phyloP scores from a whole-genome alignment of 2,888 invertebrate species.

The Coleophora flavipennella region DNA sequence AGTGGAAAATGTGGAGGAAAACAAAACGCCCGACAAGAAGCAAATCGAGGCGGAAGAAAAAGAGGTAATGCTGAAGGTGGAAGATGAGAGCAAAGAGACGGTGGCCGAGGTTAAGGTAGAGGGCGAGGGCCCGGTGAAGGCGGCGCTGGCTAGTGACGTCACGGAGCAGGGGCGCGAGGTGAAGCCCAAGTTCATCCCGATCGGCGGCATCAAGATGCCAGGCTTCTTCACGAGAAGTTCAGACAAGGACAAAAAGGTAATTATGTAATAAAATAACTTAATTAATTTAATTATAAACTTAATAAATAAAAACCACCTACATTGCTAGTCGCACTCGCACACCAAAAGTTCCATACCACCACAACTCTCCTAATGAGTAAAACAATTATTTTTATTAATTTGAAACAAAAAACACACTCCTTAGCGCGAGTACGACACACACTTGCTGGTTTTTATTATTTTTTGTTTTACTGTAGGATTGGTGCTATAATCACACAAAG shows the following conservation, averaged over 20 bases:
- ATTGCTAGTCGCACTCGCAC: too few relatives aligned
- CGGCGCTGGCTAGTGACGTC: slow-evolving; percentile 68
- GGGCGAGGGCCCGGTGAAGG: slow-evolving; percentile 58
- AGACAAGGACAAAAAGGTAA: slow-evolving; percentile 74
- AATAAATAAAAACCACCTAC: too few relatives aligned
- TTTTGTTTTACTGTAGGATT: too few relatives aligned
- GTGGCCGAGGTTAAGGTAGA: slow-evolving; percentile 56
- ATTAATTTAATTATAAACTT: too few relatives aligned
- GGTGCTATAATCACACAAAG: too few relatives aligned
- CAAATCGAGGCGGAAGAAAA: slow-evolving; percentile 78
- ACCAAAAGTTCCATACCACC: too few relatives aligned
- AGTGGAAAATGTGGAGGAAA: slow-evolving; percentile 48
- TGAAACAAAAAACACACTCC: too few relatives aligned
- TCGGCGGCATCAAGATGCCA: slow-evolving; percentile 90
- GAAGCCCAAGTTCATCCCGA: slow-evolving; percentile 86
- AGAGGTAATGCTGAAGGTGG: slow-evolving; percentile 74
- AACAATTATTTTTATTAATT: too few relatives aligned
- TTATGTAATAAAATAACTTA: too few relatives aligned
- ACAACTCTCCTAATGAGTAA: too few relatives aligned
- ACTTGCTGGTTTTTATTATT: too few relatives aligned
- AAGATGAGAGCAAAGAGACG: slow-evolving; percentile 64
- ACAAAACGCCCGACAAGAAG: slow-evolving; percentile 74
- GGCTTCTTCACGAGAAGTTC: slow-evolving; percentile 86
- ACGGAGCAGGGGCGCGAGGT: slow-evolving; percentile 81
- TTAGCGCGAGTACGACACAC: too few relatives aligned